Conservation (phyloP, 1,140 invertebrate genomes). For the Cotesia glomerata region DNA sequence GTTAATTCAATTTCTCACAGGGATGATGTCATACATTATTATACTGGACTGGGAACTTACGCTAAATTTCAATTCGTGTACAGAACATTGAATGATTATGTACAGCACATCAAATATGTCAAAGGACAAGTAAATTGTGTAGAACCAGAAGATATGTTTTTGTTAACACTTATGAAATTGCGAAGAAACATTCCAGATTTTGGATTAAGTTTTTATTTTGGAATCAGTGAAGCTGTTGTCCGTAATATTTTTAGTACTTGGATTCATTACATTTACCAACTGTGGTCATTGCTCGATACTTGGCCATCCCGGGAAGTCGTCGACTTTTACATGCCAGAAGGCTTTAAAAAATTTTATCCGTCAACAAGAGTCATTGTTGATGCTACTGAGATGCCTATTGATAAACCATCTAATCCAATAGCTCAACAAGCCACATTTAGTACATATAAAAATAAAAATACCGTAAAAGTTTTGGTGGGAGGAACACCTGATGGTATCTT, state of each 20-base stretch:
- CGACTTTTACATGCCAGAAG: constrained; percentile 37
- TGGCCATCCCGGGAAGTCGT: constrained; percentile 43
- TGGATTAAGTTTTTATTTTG: constrained; percentile 41
- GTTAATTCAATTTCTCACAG: background rate
- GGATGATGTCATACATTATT: constrained; percentile 7
- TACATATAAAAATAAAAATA: no score
- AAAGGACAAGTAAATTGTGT: background rate
- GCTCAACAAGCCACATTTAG: constrained; percentile 44
- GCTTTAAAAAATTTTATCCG: constrained; percentile 40
- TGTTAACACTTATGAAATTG: constrained; percentile 44
- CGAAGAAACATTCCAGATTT: constrained; percentile 34
- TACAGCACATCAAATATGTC: constrained; percentile 2
- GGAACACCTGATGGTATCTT: no score
- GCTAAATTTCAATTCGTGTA: constrained; percentile 23
- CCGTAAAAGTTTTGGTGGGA: no score
- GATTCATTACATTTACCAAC: constrained; percentile 41
- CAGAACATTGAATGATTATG: constrained; percentile 10
- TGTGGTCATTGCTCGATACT: constrained; percentile 39
- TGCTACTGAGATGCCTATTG: constrained; percentile 42
- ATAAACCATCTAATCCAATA: constrained; percentile 32
- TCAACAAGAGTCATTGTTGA: constrained; percentile 44
- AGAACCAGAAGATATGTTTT: constrained; percentile 29
- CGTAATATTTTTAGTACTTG: constrained; percentile 42
- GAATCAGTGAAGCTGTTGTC: constrained; percentile 34
- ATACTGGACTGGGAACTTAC: constrained; percentile 25